A percentile compares a stretch with the other conserved stretches of the same genome.
Conservation (phyloP, 2,113 vertebrate species). For the Antechinus stuartii region DNA sequence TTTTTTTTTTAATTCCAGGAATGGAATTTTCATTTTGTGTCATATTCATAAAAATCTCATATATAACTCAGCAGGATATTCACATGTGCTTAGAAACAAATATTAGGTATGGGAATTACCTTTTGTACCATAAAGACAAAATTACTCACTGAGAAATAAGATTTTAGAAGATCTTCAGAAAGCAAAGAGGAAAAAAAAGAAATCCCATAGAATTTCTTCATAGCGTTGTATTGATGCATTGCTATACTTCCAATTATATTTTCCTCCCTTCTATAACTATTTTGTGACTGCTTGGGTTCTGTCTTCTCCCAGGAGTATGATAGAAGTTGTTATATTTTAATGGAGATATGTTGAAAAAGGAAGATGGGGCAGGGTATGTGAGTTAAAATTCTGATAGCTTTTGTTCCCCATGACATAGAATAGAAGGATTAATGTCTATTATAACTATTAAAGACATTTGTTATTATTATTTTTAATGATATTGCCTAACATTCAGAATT, state of each 20-base stretch:
- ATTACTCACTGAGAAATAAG: constrained; percentile 84
- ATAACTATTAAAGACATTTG: not conserved
- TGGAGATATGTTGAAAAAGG: constrained; percentile 67
- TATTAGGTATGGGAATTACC: constrained; percentile 88
- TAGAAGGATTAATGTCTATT: not conserved
- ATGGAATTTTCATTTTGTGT: constrained; percentile 86
- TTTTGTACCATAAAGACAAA: constrained; percentile 85
- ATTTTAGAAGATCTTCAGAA: constrained; percentile 80
- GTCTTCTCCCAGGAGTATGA: constrained; percentile 36
- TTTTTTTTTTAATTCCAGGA: constrained; percentile 78
- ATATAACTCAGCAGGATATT: constrained; percentile 86
- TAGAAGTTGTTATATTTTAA: constrained; percentile 73
- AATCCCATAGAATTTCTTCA: constrained; percentile 72
- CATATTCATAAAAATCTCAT: constrained; percentile 83
- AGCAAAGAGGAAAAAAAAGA: constrained; percentile 72
- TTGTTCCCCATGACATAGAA: constrained; percentile 49
- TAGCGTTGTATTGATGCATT: constrained; percentile 70
- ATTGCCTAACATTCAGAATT: not conserved
- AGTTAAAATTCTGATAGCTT: constrained; percentile 73
- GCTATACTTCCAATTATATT: constrained; percentile 65
- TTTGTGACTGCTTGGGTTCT: constrained; percentile 75
- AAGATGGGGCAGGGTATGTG: constrained; percentile 54
- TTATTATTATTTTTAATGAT: not conserved
- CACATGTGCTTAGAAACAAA: constrained; percentile 86
- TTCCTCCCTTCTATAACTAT: constrained; percentile 76